Percentiles rank a stretch among this genome's conserved stretches.
Evolutionary conservation across 2,797 vertebrate genomes (phyloP).

Genomic region (Platyrinchus mystaceus): DNA sequence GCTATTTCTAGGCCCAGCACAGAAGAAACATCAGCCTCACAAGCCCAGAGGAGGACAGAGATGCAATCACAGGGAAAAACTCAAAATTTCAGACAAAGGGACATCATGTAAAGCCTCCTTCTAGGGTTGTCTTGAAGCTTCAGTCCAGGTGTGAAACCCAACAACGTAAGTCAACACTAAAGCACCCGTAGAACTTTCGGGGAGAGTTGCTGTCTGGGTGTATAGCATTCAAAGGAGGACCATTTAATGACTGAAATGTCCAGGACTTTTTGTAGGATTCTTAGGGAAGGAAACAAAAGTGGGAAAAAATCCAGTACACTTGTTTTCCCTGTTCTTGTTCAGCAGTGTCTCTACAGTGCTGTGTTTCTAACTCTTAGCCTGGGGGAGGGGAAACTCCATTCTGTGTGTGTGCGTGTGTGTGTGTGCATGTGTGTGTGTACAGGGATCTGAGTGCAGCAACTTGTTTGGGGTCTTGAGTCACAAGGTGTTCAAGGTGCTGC

Average conservation of each 20-base stretch:
- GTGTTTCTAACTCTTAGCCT: not conserved
- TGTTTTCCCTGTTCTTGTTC: not conserved
- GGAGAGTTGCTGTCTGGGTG: rapidly evolving
- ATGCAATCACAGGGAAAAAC: rapidly evolving
- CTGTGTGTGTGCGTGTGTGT: too few species aligned
- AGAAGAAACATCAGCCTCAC: not conserved
- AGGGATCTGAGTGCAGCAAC: not conserved
- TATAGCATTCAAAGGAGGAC: not conserved
- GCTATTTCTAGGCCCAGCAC: not conserved
- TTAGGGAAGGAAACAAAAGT: not conserved
- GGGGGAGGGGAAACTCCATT: not conserved
- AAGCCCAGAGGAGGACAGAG: not conserved
- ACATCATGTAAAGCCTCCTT: not conserved
- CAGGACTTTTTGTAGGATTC: not conserved
- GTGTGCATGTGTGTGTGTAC: rapidly evolving
- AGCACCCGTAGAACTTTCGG: not conserved
- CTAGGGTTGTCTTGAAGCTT: not conserved
- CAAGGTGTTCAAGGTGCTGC: not conserved
- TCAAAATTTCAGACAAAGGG: not conserved
- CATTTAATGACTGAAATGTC: not conserved
- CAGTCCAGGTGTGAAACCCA: not conserved
- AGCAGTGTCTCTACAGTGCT: not conserved
- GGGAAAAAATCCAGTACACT: not conserved
- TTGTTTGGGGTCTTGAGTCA: rapidly evolving
- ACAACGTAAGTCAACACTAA: not conserved